A percentile compares a stretch with the other conserved stretches of the same genome.
phyloP scores from a whole-genome alignment of 2,888 invertebrate genomes.

The Adelognathus sp. region DNA sequence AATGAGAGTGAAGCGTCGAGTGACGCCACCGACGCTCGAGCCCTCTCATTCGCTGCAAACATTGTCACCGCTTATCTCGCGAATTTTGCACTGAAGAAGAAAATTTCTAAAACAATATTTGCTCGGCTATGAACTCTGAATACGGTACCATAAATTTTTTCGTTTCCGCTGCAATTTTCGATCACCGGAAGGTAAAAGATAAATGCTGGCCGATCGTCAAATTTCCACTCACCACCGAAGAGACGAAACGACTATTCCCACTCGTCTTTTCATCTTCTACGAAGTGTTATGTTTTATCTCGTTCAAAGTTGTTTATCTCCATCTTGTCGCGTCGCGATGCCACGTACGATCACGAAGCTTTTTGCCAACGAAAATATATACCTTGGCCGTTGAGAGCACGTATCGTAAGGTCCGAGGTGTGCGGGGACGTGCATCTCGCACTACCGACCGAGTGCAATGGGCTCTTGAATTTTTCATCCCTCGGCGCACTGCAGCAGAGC shows the following conservation, averaged over 20 bases:
- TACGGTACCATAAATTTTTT: background rate
- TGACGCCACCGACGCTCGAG: no score
- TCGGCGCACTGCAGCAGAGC: constrained; percentile 22
- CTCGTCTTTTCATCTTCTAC: background rate
- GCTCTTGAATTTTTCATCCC: constrained; percentile 44
- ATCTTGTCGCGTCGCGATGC: background rate
- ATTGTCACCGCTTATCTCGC: no score
- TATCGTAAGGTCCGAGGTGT: constrained; percentile 22
- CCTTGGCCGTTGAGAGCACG: background rate
- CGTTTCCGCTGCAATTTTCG: background rate
- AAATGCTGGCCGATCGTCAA: background rate
- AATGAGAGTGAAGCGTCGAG: no score
- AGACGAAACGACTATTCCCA: constrained; percentile 13
- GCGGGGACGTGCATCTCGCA: constrained; percentile 19
- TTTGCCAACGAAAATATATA: constrained; percentile 5
- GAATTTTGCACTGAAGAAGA: background rate
- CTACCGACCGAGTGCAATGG: constrained; percentile 16
- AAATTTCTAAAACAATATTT: background rate
- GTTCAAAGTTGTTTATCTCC: constrained; percentile 6
- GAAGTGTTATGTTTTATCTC: constrained; percentile 22
- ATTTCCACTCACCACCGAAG: background rate
- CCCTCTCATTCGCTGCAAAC: no score
- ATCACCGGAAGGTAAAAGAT: background rate
- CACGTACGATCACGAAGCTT: constrained; percentile 14
- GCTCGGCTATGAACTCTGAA: background rate